phyloP scores from a whole-genome alignment of 1,140 invertebrate species.

The Panagrolaimus sp. region DNA sequence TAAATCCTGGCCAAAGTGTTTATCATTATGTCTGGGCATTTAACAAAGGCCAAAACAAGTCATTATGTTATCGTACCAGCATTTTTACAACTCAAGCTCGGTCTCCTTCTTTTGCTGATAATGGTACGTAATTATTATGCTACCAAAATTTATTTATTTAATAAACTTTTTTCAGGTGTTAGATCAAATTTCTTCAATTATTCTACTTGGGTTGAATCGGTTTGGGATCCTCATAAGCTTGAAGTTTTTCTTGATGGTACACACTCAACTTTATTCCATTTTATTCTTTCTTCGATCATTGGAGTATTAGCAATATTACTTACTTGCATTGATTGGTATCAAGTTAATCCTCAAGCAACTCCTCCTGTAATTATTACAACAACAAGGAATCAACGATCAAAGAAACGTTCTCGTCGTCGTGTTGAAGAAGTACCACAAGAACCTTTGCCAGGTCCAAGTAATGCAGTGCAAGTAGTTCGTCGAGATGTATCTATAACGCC shows the following conservation, averaged over 20 bases:
- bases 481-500: too few relatives aligned
- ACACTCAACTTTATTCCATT: background rate
- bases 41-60: background rate
- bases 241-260: constrained; percentile 8
- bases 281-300: background rate
- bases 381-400: too few relatives aligned
- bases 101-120: constrained; percentile 1
- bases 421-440: too few relatives aligned
- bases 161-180: too few relatives aligned
- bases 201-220: constrained; percentile 8
- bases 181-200: background rate
- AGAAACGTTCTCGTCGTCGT: too few relatives aligned
- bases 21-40: constrained; percentile 3
- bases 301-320: background rate
- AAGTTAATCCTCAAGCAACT: background rate
- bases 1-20: constrained; percentile 8
- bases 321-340: background rate
- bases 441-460: too few relatives aligned
- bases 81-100: background rate
- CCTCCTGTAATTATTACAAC: too few relatives aligned
- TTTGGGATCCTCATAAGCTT: constrained; percentile 3
- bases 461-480: too few relatives aligned
- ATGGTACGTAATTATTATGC: background rate
- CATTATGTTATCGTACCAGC: background rate
- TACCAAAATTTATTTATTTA: too few relatives aligned